A percentile compares a stretch with the other conserved stretches of the same genome.
Conservation (phyloP, 2,888 invertebrate genomes). For the Lepidocyrtoides sp. region DNA sequence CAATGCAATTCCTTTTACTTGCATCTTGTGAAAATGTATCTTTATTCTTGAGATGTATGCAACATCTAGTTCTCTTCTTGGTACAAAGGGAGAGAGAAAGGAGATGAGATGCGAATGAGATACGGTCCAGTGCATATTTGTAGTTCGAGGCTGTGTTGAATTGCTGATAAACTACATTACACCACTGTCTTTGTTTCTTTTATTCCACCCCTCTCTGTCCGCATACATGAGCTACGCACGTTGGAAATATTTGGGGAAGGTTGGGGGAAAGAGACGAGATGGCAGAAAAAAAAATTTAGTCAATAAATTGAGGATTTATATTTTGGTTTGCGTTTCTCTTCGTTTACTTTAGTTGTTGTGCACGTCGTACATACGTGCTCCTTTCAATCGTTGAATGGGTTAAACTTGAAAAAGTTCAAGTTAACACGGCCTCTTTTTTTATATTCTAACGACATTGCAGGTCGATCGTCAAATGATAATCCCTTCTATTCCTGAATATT, state of each 20-base stretch:
- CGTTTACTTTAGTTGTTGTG: constrained; percentile 14
- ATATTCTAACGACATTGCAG: too few relatives aligned
- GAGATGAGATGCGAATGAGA: constrained; percentile 57
- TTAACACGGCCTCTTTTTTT: background rate
- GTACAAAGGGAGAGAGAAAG: background rate
- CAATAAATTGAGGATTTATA: constrained; percentile 58
- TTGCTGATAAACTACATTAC: background rate
- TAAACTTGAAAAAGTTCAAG: constrained; percentile 19
- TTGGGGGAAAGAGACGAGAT: constrained; percentile 38
- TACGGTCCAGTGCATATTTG: constrained; percentile 51
- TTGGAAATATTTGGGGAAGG: constrained; percentile 55
- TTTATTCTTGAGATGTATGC: too few relatives aligned
- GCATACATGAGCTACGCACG: background rate
- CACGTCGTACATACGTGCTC: background rate
- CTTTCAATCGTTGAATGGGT: background rate
- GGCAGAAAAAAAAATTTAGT: constrained; percentile 34
- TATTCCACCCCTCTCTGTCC: background rate
- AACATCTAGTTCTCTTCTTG: background rate
- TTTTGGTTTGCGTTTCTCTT: constrained; percentile 9
- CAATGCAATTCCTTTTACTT: too few relatives aligned
- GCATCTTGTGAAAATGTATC: constrained; percentile 37
- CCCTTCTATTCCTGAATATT: constrained; percentile 40
- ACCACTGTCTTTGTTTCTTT: background rate
- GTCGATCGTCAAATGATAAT: constrained; percentile 15
- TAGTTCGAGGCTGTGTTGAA: constrained; percentile 37